phyloP scores from a whole-genome alignment of 2,888 invertebrate genomes.

The Nezara viridula region DNA sequence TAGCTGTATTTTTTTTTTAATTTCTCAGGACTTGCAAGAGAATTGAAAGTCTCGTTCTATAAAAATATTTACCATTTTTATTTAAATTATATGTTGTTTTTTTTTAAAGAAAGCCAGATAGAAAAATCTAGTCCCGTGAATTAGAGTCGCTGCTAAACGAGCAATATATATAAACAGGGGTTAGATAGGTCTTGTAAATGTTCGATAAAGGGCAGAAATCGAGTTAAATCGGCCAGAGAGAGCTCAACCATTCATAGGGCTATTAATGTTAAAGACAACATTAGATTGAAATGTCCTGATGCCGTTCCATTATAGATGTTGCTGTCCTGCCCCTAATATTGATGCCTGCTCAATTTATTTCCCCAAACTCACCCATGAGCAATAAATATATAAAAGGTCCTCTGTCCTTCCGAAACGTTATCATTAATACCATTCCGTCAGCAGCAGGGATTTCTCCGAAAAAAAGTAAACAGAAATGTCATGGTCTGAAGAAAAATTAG shows the following conservation, averaged over 20 bases:
- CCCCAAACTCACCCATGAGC: not conserved
- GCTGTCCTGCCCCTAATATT: not conserved
- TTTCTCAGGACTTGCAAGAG: no score
- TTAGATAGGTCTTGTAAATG: not conserved
- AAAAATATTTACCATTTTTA: no score
- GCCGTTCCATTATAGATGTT: constrained; percentile 21
- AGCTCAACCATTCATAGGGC: constrained; percentile 51
- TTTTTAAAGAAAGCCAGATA: no score
- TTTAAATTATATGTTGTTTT: no score
- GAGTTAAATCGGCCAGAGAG: not conserved
- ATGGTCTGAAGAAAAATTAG: not conserved
- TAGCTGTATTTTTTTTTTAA: no score
- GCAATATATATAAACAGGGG: not conserved
- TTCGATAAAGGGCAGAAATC: constrained; percentile 47
- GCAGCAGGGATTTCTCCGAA: not conserved
- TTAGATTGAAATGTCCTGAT: constrained; percentile 7
- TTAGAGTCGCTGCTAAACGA: not conserved
- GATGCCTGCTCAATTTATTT: not conserved
- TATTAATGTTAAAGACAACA: constrained; percentile 53
- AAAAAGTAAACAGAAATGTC: not conserved
- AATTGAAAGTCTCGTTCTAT: no score
- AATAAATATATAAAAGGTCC: not conserved
- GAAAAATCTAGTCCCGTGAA: no score
- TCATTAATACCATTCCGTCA: not conserved
- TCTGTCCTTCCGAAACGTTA: not conserved